phyloP scores from a whole-genome alignment of 2,113 vertebrate species.

The Edolisoma coerulescens region DNA sequence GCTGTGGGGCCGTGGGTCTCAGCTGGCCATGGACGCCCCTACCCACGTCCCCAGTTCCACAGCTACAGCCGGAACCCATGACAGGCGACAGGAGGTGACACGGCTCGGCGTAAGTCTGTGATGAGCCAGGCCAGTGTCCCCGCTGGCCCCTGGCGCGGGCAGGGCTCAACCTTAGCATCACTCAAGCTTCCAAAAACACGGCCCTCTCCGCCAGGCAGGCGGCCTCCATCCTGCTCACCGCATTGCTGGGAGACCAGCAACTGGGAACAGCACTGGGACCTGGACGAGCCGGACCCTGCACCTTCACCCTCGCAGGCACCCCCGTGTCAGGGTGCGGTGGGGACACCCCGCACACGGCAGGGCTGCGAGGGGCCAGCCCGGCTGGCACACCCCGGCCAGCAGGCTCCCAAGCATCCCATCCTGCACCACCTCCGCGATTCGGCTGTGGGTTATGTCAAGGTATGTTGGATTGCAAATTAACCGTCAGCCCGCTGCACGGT shows the following conservation, averaged over 20 bases:
- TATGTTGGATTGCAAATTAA: constrained; percentile 77
- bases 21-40: fast-evolving
- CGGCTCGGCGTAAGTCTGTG: fast-evolving
- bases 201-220: fast-evolving
- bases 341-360: background rate
- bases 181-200: fast-evolving
- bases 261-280: fast-evolving
- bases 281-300: fast-evolving
- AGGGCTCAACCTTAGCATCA: background rate
- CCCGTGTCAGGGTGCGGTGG: fast-evolving
- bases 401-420: background rate
- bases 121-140: background rate
- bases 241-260: fast-evolving
- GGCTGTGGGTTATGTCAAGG: constrained; percentile 71
- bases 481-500: constrained; percentile 52
- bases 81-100: background rate
- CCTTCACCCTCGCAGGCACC: fast-evolving
- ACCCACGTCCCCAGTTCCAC: fast-evolving
- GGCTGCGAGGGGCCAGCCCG: background rate
- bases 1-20: background rate
- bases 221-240: fast-evolving
- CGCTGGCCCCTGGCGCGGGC: fast-evolving
- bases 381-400: fast-evolving
- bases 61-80: background rate
- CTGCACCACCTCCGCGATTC: background rate